Base-by-base conservation (phyloP, 2,888 invertebrate species). In the Eupithecia inturbata region DNA sequence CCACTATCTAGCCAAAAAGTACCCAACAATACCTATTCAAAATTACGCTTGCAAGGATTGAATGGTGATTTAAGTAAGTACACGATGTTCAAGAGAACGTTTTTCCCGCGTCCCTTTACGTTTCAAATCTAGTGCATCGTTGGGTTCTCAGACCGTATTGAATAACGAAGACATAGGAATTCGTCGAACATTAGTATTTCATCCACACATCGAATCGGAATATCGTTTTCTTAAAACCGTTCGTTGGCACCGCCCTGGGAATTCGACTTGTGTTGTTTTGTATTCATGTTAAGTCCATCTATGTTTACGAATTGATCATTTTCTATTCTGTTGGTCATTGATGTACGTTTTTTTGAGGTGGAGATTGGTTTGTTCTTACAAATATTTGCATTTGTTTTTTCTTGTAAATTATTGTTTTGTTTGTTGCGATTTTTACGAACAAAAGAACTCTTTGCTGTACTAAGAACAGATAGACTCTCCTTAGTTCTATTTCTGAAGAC, bases 171-270 rank as follows among this genome's bases (percentile, higher is more conserved):
- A 77, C 88, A 85, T 84, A 85, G 91, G 93, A 91, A 93, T 93
- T 91, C 84, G 87, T 87, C 72, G 70, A 74, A 80, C 85, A 91
- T 93, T 90, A 86, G 88, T 89, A 94, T 91, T 91, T 88, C 78
- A 85, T 82, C 71, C 79, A 84, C 90, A 89, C 89, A 81, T 78
- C 53, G 82, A 87, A 90, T 91, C 83, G 88, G 92, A 91, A 93
- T 92, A 93, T 91, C 89, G 92, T 93, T 91, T 93, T 93, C 93
- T 92, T 85, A 91, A 93, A 93, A 93, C 91, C 89, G 92, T 92
- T 92, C 88, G 87, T 90, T 89, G 89, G 91, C 89, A 85, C 87
- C 85, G 89, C 86, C 88, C 88, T 89, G 91, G 90, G 93, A 92
- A 93, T 88, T 82, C 85, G 86, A 86, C 82, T 83, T 82, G 80